Evolutionary conservation across 2,797 vertebrate species (phyloP), one percentile per base, ranked within the genome.

Genomic region (Aulostomus chinensis): DNA sequence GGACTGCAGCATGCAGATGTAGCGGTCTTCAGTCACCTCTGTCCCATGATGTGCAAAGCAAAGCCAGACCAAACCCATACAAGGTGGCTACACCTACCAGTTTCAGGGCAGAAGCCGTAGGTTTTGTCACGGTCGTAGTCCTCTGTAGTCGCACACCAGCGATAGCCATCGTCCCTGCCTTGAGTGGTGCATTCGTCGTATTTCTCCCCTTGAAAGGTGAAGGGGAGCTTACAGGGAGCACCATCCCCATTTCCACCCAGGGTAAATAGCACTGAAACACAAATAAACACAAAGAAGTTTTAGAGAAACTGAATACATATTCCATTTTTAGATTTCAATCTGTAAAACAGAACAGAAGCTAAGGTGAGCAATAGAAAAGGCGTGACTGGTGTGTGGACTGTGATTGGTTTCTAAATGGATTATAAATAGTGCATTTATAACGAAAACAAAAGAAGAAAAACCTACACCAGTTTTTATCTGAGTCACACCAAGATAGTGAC

Each of bases 221-320:
- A 99, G 24, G 97, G 97, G 56, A 99, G 96, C 78, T 97, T 96
- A 76, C 97, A 99, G 0, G 97, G 89, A 30, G 94, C 88, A 1
- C 97, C 97, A 0, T 97, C 92, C 1, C 84, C 92, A 0, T 99
- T 99, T 73, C 97, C 97, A 1, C 92, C 93, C 83, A 99, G 85
- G 11, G 96, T 99, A 59, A 98, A 96, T n/a, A 99, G 88, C 34
- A 95, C 97, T 99, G 83, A n/a, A n/a, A n/a, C n/a, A n/a, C n/a
- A n/a, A n/a, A n/a, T n/a, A n/a, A 15, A 62, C 2, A 33, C 0
- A 67, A 38, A 37, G 2, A 17, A 20, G 18, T 18, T 2, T 2
- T 25, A 20, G 34, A 11, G 15, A 12, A 5, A 30, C 15, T 17
- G 24, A 6, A 11, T 2, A 38, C 10, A 25, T 1, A 3, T 0